Conservation (phyloP, 2,888 invertebrate species). For the Sarcophaga carnaria region DNA sequence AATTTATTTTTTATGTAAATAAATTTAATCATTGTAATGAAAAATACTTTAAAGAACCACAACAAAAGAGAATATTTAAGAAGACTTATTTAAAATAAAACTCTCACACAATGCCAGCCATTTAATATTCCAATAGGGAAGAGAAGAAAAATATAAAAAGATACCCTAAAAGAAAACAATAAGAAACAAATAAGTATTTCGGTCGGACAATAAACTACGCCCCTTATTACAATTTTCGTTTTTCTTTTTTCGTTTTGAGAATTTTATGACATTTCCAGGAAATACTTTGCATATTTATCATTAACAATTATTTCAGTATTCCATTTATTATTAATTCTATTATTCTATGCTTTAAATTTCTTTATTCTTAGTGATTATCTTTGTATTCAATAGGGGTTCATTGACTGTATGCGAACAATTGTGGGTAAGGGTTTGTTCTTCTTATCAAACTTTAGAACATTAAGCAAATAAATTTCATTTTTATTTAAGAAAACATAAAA, state of each 20-base stretch:
- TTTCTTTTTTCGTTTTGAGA: background rate
- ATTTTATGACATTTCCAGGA: background rate
- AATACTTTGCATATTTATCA: background rate
- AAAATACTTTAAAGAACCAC: too few species aligned
- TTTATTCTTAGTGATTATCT: background rate
- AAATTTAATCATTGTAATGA: too few species aligned
- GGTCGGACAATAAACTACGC: too few species aligned
- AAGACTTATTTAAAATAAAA: too few species aligned
- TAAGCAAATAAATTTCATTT: constrained; percentile 22
- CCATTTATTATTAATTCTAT: background rate
- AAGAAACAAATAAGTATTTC: too few species aligned
- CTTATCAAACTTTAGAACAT: constrained; percentile 32
- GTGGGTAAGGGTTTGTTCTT: background rate
- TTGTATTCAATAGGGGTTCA: constrained; percentile 46
- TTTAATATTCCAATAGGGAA: too few species aligned
- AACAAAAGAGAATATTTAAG: too few species aligned
- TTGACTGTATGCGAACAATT: constrained; percentile 7
- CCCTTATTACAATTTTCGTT: background rate
- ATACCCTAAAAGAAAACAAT: too few species aligned
- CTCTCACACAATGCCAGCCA: too few species aligned
- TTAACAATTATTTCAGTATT: background rate
- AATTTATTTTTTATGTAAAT: too few species aligned
- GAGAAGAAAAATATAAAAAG: too few species aligned
- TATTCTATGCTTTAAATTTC: background rate
- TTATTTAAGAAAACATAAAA: constrained; percentile 14